Conservation (phyloP, 2,113 vertebrate genomes). For the Brachionichthys hirsutus region DNA sequence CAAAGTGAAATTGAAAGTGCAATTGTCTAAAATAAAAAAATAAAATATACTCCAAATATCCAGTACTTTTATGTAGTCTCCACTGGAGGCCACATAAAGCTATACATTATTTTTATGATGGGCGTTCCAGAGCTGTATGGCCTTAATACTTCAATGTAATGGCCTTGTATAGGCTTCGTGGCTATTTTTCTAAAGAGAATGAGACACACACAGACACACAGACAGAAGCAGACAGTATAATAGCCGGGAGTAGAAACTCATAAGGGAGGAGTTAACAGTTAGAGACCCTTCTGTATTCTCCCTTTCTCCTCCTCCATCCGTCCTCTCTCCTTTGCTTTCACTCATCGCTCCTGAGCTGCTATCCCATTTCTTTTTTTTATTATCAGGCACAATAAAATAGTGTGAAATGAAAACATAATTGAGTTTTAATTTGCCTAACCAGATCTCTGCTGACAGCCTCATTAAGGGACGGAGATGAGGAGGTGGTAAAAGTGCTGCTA, state of each 20-base stretch:
- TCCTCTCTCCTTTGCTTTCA: slow-evolving; percentile 20
- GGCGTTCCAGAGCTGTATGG: too few species aligned
- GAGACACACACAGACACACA: neutral
- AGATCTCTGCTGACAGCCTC: slow-evolving; percentile 47
- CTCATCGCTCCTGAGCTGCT: slow-evolving; percentile 23
- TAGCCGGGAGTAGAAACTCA: slow-evolving; percentile 7
- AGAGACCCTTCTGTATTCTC: slow-evolving; percentile 15
- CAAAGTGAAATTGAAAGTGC: too few species aligned
- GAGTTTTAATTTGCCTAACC: slow-evolving; percentile 72
- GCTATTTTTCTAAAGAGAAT: too few species aligned
- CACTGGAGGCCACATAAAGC: too few species aligned
- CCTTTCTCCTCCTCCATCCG: slow-evolving; percentile 5
- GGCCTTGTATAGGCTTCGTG: too few species aligned
- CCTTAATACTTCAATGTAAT: too few species aligned
- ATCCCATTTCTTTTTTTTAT: slow-evolving; percentile 49
- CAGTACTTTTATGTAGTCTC: too few species aligned
- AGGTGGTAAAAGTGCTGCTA: slow-evolving; percentile 29
- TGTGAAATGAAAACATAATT: slow-evolving; percentile 79
- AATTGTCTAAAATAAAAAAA: too few species aligned
- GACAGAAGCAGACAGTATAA: slow-evolving; percentile 5
- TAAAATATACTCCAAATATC: too few species aligned
- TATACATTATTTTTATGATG: too few species aligned
- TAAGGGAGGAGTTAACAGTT: slow-evolving; percentile 36
- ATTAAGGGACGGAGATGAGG: slow-evolving; percentile 51
- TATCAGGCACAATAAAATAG: slow-evolving; percentile 62